Evolutionary conservation across 1,140 invertebrate species (phyloP).

Genomic region (Venustaconcha ellipsiformis): DNA sequence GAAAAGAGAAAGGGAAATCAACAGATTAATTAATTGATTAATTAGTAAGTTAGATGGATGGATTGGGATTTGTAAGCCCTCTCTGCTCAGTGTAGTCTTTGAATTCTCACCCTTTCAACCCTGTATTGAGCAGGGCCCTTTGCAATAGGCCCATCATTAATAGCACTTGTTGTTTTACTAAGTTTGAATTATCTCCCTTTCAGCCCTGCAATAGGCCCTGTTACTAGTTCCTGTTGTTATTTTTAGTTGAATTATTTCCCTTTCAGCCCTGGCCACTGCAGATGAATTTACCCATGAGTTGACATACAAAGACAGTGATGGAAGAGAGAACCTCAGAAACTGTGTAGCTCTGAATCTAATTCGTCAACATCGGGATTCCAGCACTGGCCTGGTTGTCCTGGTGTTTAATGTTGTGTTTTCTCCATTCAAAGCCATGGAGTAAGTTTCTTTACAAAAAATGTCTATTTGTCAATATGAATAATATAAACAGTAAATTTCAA

Average conservation of each 20-base stretch:
- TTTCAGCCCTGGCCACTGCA: slow-evolving; percentile 56
- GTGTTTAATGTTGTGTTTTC: slow-evolving; percentile 64
- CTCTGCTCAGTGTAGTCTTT: too few species aligned
- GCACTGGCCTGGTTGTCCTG: slow-evolving; percentile 60
- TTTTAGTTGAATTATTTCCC: not conserved
- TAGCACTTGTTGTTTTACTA: too few species aligned
- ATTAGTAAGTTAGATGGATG: too few species aligned
- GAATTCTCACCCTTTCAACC: too few species aligned
- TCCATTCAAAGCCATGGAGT: slow-evolving; percentile 66
- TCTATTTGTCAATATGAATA: not conserved
- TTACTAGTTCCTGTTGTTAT: too few species aligned
- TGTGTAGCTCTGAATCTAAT: slow-evolving; percentile 55
- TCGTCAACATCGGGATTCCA: slow-evolving; percentile 55
- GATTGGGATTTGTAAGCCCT: too few species aligned
- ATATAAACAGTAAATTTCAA: not conserved
- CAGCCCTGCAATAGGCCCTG: too few species aligned
- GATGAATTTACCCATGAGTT: slow-evolving; percentile 63
- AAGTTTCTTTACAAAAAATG: slow-evolving; percentile 27
- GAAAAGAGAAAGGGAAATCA: too few species aligned
- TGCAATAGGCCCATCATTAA: too few species aligned
- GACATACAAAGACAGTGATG: slow-evolving; percentile 46
- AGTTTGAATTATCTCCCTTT: too few species aligned
- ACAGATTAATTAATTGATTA: too few species aligned
- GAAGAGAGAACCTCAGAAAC: slow-evolving; percentile 45
- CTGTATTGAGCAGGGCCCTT: too few species aligned